Evolutionary conservation across 2,888 invertebrate genomes (phyloP), one percentile per base, ranked within the genome.

Genomic region (Agriotes lineatus): DNA sequence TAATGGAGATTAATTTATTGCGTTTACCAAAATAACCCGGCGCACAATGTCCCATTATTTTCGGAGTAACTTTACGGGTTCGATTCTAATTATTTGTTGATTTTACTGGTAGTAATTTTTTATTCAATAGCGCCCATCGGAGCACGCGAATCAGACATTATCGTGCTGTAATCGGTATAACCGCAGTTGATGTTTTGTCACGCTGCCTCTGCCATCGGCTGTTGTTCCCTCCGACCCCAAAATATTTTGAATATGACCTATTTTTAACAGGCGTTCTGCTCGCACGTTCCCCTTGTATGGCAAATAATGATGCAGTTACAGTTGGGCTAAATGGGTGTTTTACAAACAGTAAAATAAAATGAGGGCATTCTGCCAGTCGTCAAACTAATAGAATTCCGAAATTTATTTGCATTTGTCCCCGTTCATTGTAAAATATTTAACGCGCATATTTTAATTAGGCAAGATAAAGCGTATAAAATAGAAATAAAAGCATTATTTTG

Each of bases 81-180:
- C 22, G 0, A 56, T 39, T 35, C 37, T 39, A 39, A 56, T 56
- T 56, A 63, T 56, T 63, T 45, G 45, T 64, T 64, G 39, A 63
- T 33, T 64, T 64, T 50, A 45, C 35, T 22, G 45, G 22, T 37
- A n/a, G 64, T 44, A 64, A 48, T 64, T 64, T 64, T 64, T 64
- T 45, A 57, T 45, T 56, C 20, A 64, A 64, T 48, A 64, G 57
- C 45, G 25, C 19, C 37, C 22, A 56, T 37, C 45, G 35, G 33
- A 19, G 25, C 64, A 64, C 64, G 64, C 64, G 48, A 64, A 64
- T 35, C 45, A 22, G 45, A 57, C 64, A 64, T 64, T 64, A 64
- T 64, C 64, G 37, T 57, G 64, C 48, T 22, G 33, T 64, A 64
- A 64, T 64, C 56, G 45, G 45, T 45, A 54, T 30, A 42, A 48